These are phyloP conservation scores for Melanogrammus aeglefinus DNA, from an alignment of 2,797 vertebrate species.

Conservation along the genomic window DNA sequence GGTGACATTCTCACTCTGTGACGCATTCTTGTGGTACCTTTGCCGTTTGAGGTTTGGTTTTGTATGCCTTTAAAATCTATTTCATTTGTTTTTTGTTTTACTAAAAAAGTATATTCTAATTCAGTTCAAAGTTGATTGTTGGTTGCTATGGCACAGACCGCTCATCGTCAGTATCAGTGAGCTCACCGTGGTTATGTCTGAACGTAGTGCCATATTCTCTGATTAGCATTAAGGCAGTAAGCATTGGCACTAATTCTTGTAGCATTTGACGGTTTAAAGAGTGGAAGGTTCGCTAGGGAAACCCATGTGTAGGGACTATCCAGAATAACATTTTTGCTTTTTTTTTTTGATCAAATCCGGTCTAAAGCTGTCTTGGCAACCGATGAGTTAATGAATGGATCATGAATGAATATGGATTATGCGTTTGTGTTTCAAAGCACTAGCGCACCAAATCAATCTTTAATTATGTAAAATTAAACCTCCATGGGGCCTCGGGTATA, in stretches of 20 bases:
- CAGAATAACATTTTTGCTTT: conserved; percentile 46
- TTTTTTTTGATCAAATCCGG: conserved; percentile 40
- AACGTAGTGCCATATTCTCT: conserved; percentile 76
- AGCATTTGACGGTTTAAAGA: conserved; percentile 59
- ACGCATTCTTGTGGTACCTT: conserved; percentile 50
- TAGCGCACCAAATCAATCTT: conserved; percentile 35
- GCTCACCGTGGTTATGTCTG: conserved; percentile 70
- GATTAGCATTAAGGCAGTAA: conserved; percentile 93
- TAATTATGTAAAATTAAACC: conserved; percentile 37
- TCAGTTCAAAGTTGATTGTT: conserved; percentile 78
- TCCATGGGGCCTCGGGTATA: conserved; percentile 45
- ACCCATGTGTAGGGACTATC: conserved; percentile 46
- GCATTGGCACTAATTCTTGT: conserved; percentile 90
- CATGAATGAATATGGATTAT: conserved; percentile 10
- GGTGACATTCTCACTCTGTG: conserved; percentile 53
- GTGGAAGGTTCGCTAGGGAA: conserved; percentile 56
- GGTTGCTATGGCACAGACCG: conserved; percentile 79
- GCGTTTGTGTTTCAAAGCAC: conserved; percentile 1
- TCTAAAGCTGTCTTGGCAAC: conserved; percentile 40
- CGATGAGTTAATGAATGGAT: conserved; percentile 39
- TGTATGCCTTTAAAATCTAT: conserved; percentile 67
- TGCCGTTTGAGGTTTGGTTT: conserved; percentile 63
- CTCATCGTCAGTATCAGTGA: conserved; percentile 62
- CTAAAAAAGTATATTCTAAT: conserved; percentile 70
- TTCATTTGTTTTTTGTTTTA: conserved; percentile 58